Evolutionary conservation across 1,140 invertebrate genomes (phyloP), one percentile per base, ranked within the genome.

Genomic region (Coenobita brevimanus): DNA sequence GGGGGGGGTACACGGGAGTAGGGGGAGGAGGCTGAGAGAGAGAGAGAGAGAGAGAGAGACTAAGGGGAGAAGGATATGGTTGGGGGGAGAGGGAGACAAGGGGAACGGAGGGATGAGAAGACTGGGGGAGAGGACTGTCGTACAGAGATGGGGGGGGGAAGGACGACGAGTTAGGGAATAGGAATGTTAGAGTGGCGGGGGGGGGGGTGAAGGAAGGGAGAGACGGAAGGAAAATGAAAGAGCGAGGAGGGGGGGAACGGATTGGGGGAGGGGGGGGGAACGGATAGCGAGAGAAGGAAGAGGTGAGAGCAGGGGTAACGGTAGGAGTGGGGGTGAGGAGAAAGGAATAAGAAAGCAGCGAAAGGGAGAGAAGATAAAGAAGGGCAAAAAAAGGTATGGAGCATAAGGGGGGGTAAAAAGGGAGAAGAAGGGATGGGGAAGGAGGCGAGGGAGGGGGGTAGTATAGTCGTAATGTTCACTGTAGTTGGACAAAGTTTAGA

Each of bases 41-140:
- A 67, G 62, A 67, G 62, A 67, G 62, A 67, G 62, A 67, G 62
- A 67, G 62, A 67, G 62, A 67, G 62, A 67, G 62, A 67, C n/a
- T n/a, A n/a, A n/a, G n/a, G n/a, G n/a, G 62, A 67, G 62, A 67
- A 33, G 36, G 62, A 67, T 24, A 67, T 24, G 36, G 62, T 30
- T 24, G 36, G 62, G 36, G 62, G 36, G 62, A 67, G 62, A 67
- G 62, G 36, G 62, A 67, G 62, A 67, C 24, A 67, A 6, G 10
- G 8, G n/a, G 8, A 67, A 33, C 13, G 17, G 1, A 33, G 36
- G n/a, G n/a, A n/a, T n/a, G n/a, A n/a, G n/a, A n/a, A n/a, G n/a
- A n/a, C n/a, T n/a, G n/a, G n/a, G n/a, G n/a, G n/a, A n/a, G n/a
- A n/a, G n/a, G n/a, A n/a, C n/a, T n/a, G n/a, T n/a, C n/a, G n/a